Conservation (phyloP, 2,888 invertebrate genomes). For the Lamproptera curius region DNA sequence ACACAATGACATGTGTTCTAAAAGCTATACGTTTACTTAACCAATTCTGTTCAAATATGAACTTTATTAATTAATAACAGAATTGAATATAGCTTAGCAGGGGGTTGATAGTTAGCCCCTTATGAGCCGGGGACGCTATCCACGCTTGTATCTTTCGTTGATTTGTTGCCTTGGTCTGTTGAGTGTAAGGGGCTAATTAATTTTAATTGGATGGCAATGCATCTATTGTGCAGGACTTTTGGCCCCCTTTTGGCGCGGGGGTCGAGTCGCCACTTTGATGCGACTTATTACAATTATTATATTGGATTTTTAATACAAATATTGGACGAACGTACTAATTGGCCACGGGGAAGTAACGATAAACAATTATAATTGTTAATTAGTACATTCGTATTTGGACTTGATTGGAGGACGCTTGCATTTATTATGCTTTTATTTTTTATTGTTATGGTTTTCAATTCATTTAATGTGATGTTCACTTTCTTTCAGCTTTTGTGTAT, state of each 20-base stretch:
- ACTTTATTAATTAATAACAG: not conserved
- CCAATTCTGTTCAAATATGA: not conserved
- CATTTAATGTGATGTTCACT: too few species aligned
- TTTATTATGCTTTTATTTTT: too few species aligned
- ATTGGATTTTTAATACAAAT: constrained; percentile 6
- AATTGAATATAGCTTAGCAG: not conserved
- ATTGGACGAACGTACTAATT: not conserved
- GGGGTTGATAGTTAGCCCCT: constrained; percentile 35
- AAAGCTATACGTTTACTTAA: constrained; percentile 5
- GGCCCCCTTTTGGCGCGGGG: constrained; percentile 45
- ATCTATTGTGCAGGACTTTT: constrained; percentile 47
- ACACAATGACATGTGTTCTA: constrained; percentile 20
- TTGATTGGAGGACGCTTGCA: too few species aligned
- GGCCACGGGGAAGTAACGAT: not conserved
- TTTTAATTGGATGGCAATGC: constrained; percentile 66
- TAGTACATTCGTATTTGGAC: too few species aligned
- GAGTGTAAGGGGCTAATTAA: constrained; percentile 70
- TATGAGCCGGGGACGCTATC: constrained; percentile 54
- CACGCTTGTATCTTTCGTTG: constrained; percentile 63
- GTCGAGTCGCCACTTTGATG: constrained; percentile 31
- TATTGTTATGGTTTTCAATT: too few species aligned
- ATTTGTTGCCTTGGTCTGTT: constrained; percentile 65
- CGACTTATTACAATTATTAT: constrained; percentile 12
- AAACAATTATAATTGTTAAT: constrained; percentile 10
- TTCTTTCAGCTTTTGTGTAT: too few species aligned